phyloP scores from a whole-genome alignment of 2,797 vertebrate genomes.

The Hydrolagus colliei region DNA sequence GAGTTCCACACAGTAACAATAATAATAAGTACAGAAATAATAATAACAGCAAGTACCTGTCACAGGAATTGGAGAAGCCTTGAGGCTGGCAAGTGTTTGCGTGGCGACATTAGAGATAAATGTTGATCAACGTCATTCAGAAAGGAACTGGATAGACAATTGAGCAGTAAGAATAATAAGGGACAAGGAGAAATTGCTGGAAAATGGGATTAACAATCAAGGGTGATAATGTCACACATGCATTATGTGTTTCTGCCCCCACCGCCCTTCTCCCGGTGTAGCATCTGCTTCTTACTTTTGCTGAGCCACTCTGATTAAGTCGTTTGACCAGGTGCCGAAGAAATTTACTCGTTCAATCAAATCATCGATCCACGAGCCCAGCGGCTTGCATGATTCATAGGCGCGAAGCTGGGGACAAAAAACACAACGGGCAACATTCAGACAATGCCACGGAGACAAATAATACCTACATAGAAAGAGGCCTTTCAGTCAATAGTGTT shows the following conservation, averaged over 20 bases:
- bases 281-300: conserved; percentile 39
- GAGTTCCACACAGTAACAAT: neutral
- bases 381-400: conserved; percentile 45
- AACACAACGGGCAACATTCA: conserved; percentile 3
- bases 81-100: too few species aligned
- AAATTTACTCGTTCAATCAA: conserved; percentile 49
- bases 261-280: too few species aligned
- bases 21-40: neutral
- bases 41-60: neutral
- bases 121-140: too few species aligned
- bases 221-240: too few species aligned
- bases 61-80: neutral
- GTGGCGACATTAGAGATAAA: too few species aligned
- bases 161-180: too few species aligned
- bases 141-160: too few species aligned
- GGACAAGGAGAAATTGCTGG: too few species aligned
- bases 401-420: conserved; percentile 43
- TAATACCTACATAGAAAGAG: too few species aligned
- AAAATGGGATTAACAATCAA: too few species aligned
- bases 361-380: conserved; percentile 50
- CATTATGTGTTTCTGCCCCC: too few species aligned
- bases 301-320: conserved; percentile 38
- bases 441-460: neutral
- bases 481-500: too few species aligned
- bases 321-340: conserved; percentile 50